These are phyloP conservation scores for Gallinago nigripennis DNA, from an alignment of 2,797 vertebrate species.

Conservation along the genomic window DNA sequence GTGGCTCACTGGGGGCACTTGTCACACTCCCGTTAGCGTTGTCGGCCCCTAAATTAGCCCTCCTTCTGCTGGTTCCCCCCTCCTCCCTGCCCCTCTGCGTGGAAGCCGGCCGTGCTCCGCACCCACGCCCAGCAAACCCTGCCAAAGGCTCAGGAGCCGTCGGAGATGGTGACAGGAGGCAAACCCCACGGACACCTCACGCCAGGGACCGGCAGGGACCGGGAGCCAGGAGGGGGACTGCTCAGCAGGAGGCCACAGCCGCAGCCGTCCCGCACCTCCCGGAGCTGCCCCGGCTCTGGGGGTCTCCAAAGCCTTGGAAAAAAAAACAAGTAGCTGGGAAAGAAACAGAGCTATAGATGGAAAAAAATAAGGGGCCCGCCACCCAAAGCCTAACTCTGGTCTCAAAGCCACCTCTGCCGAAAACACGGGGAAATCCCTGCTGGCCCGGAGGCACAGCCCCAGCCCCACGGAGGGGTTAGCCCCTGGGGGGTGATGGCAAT, in stretches of 20 bases:
- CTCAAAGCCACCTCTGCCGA: neutral
- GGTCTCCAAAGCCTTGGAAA: neutral
- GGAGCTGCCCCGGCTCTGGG: accelerated
- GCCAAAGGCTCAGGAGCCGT: neutral
- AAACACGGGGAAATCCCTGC: neutral
- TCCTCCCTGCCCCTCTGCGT: too few species aligned
- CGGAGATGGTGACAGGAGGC: accelerated
- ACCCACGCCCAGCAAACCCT: neutral
- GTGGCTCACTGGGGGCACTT: neutral
- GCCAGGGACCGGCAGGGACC: accelerated
- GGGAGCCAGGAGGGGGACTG: neutral
- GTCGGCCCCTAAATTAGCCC: neutral
- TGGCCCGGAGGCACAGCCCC: neutral
- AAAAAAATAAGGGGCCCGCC: accelerated
- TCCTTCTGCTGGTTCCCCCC: neutral
- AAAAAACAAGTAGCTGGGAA: neutral
- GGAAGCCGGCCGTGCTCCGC: neutral
- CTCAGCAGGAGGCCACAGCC: neutral
- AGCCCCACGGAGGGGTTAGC: neutral
- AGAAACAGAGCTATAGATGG: neutral
- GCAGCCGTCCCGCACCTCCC: too few species aligned
- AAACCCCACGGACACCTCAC: neutral
- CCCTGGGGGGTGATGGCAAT: neutral
- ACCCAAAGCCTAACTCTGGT: neutral
- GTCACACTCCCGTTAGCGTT: accelerated